Evolutionary conservation across 2,888 invertebrate genomes (phyloP).

Genomic region (Brachycybe producta): DNA sequence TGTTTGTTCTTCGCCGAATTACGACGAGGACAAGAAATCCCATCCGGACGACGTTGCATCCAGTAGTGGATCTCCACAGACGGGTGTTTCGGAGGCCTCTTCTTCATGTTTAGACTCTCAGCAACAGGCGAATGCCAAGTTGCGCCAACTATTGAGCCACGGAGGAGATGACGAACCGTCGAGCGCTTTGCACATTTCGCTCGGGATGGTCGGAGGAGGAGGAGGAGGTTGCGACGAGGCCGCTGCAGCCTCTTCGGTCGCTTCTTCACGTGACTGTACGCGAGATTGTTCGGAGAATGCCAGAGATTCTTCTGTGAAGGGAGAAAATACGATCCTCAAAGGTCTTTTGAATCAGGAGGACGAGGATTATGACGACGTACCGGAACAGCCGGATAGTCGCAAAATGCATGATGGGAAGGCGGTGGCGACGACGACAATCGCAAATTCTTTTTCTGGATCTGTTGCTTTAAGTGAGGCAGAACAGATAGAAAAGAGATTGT

Average conservation of each 20-base stretch:
- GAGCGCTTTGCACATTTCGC: slow-evolving; percentile 5
- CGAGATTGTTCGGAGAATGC: no score
- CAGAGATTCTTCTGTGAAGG: slow-evolving; percentile 13
- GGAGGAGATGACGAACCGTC: slow-evolving; percentile 28
- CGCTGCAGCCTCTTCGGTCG: neutral
- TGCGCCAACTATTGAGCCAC: slow-evolving; percentile 45
- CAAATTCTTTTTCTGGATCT: neutral
- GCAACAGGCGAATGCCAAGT: slow-evolving; percentile 21
- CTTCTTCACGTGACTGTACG: neutral
- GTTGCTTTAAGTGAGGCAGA: neutral
- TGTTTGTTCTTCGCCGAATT: no score
- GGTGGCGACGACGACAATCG: slow-evolving; percentile 3
- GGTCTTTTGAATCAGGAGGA: slow-evolving; percentile 53
- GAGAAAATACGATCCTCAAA: slow-evolving; percentile 31
- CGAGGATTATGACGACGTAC: slow-evolving; percentile 43
- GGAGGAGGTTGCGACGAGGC: slow-evolving; percentile 33
- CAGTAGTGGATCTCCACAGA: slow-evolving; percentile 5
- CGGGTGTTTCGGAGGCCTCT: neutral
- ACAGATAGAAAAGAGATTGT: neutral
- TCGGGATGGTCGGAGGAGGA: neutral
- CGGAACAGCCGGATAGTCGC: neutral
- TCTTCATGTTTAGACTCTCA: slow-evolving; percentile 9
- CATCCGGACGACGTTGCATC: slow-evolving; percentile 9
- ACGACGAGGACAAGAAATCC: slow-evolving; percentile 11
- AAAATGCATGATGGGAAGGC: slow-evolving; percentile 47